Evolutionary conservation across 1,140 invertebrate species (phyloP).

Genomic region (Littorina saxatilis): DNA sequence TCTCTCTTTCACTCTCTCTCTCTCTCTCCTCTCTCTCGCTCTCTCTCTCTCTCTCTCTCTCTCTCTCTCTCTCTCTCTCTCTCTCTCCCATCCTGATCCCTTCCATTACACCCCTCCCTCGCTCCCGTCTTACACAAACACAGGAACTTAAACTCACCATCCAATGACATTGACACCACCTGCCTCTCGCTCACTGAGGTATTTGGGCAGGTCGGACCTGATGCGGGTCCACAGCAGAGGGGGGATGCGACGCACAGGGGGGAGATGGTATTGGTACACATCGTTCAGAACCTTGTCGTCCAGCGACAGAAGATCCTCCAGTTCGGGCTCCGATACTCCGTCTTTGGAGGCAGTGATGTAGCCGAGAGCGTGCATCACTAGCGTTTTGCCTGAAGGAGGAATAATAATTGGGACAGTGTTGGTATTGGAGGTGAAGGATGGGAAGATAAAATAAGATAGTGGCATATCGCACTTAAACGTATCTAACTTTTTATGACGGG

Average conservation of each 20-base stretch:
- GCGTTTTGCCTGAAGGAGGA: constrained; percentile 57
- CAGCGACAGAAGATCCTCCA: constrained; percentile 74
- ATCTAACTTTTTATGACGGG: no score
- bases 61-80: no score
- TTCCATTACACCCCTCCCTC: not conserved
- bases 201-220: constrained; percentile 81
- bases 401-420: no score
- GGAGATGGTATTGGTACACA: constrained; percentile 98
- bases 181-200: constrained; percentile 95
- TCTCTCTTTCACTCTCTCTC: no score
- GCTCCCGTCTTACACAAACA: not conserved
- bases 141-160: constrained; percentile 79
- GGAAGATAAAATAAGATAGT: no score
- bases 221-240: constrained; percentile 94
- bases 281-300: constrained; percentile 93
- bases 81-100: no score
- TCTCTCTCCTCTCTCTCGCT: no score
- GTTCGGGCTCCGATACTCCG: constrained; percentile 73
- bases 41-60: no score
- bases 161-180: constrained; percentile 98
- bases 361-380: constrained; percentile 73
- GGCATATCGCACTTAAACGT: no score
- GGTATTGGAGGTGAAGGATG: not conserved
- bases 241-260: constrained; percentile 95
- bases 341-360: constrained; percentile 75